Evolutionary conservation across 2,113 vertebrate genomes (phyloP).

Genomic region (Daboia siamensis): DNA sequence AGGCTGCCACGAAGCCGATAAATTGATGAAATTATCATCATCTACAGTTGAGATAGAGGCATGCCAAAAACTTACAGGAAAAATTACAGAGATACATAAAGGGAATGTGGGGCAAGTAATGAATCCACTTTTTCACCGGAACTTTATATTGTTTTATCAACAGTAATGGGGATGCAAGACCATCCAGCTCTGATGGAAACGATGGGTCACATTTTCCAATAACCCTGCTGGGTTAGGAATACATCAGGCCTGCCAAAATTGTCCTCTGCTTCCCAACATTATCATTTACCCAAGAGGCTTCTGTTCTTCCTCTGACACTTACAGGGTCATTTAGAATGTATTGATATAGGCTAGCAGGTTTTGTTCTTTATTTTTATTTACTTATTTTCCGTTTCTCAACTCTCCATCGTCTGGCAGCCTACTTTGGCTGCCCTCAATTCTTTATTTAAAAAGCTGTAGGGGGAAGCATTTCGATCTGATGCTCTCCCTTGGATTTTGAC

Average conservation of each 20-base stretch:
- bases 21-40: constrained; percentile 13
- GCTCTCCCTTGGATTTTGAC: background rate
- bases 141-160: background rate
- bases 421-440: background rate
- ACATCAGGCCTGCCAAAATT: background rate
- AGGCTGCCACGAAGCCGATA: constrained; percentile 4
- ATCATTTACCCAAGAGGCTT: background rate
- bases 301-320: background rate
- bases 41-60: background rate
- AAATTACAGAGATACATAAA: background rate
- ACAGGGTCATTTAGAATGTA: background rate
- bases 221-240: background rate
- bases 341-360: background rate
- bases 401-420: background rate
- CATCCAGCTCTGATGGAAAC: background rate
- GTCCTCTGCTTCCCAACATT: background rate
- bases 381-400: background rate
- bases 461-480: background rate
- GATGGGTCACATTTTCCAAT: background rate
- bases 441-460: background rate
- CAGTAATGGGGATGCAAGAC: background rate
- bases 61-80: constrained; percentile 4
- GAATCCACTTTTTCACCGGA: constrained; percentile 1
- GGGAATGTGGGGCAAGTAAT: background rate
- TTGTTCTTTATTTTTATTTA: background rate